Conservation (phyloP, 2,888 invertebrate species). For the Parnassius orleans region DNA sequence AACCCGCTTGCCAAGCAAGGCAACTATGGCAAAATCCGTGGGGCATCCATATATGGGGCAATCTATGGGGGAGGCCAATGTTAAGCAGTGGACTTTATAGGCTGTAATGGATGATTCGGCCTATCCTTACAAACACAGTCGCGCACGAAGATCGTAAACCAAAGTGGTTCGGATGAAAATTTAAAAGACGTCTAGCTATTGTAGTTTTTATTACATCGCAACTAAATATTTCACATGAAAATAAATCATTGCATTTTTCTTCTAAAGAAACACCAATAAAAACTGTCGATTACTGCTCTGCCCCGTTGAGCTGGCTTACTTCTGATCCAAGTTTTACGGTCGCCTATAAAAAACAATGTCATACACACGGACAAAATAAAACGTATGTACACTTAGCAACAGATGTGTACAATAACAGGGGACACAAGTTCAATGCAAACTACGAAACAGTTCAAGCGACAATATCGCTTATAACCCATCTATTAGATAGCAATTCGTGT, state of each 20-base stretch:
- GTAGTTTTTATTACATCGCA: neutral
- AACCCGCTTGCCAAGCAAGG: no score
- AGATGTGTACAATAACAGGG: constrained; percentile 33
- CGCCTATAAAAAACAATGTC: constrained; percentile 31
- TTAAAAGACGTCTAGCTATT: no score
- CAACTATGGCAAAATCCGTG: no score
- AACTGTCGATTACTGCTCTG: neutral
- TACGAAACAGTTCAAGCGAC: neutral
- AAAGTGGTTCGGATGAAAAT: no score
- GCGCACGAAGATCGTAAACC: no score
- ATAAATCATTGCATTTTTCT: constrained; percentile 1
- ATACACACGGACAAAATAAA: constrained; percentile 26
- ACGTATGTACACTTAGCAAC: constrained; percentile 32
- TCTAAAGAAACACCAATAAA: neutral
- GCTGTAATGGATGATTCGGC: no score
- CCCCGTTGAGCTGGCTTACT: neutral
- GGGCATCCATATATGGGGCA: no score
- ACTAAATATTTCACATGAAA: neutral
- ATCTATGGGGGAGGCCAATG: no score
- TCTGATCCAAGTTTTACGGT: constrained; percentile 23
- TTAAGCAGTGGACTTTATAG: no score
- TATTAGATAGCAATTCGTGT: neutral
- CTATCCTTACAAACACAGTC: no score
- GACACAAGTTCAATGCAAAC: neutral
- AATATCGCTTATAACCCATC: no score